These are phyloP conservation scores for Ciconia nigra DNA, from an alignment of 2,797 vertebrate species.

Conservation along the genomic window DNA sequence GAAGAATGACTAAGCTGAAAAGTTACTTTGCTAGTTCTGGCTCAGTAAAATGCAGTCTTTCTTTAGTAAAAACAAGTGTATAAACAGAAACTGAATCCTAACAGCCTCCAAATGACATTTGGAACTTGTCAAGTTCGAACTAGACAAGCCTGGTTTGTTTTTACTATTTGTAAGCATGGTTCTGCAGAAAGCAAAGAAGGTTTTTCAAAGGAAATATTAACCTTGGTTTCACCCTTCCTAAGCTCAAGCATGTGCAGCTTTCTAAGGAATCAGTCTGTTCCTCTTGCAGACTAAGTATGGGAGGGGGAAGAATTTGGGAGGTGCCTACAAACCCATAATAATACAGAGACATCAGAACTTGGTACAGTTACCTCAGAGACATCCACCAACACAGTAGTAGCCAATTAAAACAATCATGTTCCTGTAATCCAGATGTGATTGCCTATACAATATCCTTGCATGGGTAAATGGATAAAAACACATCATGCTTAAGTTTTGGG, in stretches of 20 bases:
- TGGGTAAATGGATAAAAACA: neutral
- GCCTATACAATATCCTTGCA: neutral
- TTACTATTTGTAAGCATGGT: neutral
- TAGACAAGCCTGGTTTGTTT: neutral
- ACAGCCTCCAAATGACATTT: neutral
- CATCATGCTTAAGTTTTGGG: neutral
- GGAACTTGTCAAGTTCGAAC: neutral
- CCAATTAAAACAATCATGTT: neutral
- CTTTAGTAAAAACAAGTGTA: neutral
- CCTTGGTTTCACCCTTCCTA: neutral
- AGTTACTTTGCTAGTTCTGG: neutral
- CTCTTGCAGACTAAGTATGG: neutral
- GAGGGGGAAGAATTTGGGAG: neutral
- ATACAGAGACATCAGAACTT: neutral
- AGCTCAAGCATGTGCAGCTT: neutral
- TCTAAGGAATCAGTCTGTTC: neutral
- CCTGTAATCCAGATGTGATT: neutral
- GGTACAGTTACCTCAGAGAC: neutral
- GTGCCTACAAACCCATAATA: neutral
- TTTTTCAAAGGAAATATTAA: neutral
- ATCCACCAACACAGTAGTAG: no score
- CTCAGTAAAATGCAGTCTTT: neutral
- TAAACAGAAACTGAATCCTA: neutral
- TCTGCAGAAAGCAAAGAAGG: neutral
- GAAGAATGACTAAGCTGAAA: neutral